Base-by-base conservation (phyloP, 1,140 invertebrate species). In the Drosophila triauraria region DNA sequence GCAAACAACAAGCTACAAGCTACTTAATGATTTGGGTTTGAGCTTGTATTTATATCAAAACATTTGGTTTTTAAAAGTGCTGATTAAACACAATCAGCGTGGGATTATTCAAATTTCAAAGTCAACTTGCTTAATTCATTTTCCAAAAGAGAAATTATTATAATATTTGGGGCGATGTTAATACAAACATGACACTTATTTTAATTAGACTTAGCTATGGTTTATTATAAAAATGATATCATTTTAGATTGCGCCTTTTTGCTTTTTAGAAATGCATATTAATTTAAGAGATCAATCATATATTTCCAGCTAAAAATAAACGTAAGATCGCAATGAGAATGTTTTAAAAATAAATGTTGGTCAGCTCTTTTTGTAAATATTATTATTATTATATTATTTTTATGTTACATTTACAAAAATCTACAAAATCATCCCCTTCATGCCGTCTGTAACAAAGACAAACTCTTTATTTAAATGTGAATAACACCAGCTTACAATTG, bases 51-150 rank as follows among this genome's bases (percentile, higher is more conserved):
- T 23, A 23, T 23, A 54, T 12, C 32, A 38, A 54, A 38, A 40
- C 32, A 54, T 54, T 56, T 23, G 17, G 51, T 23, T 54, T 13
- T 38, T 54, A 38, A 40, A 40, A 54, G 20, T 56, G 20, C 53
- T 56, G 53, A 56, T 56, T 56, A 56, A 56, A 56, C 32, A 4
- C 9, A 54, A 54, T 54, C 32, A 54, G 51, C 51, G 51, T 56
- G 53, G 53, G 53, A 54, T 38, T 54, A 54, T 54, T 38, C 2
- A 54, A 54, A 54, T 54, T 54, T 38, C 4, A 38, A 54, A 38
- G 30, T 35, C 30, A 32, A 51, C 6, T 27, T 20, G 7, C 12
- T 32, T 51, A 7, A 12, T 32, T 25, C 15, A 48, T 25, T 17
- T 32, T 32, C 5, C n/a, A 1, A 53, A 1, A 53, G 10, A 13